phyloP scores from a whole-genome alignment of 2,888 invertebrate species.

The Tortrix viridana region DNA sequence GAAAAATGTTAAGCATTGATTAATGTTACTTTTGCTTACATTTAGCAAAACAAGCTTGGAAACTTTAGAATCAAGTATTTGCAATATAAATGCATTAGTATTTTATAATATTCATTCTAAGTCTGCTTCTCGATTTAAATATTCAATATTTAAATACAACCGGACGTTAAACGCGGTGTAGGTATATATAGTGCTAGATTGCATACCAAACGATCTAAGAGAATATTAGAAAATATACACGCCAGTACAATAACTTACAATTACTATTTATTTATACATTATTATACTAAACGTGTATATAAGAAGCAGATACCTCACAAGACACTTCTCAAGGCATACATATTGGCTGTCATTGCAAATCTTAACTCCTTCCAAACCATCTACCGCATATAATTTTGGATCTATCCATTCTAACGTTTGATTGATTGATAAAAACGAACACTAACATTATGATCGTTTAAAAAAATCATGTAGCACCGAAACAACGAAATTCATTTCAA shows the following conservation, averaged over 20 bases:
- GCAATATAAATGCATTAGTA: constrained; percentile 77
- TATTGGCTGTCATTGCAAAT: constrained; percentile 59
- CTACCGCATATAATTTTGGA: no score
- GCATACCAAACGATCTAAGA: constrained; percentile 11
- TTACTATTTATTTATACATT: constrained; percentile 1
- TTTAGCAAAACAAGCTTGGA: constrained; percentile 48
- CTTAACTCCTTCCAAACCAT: constrained; percentile 2
- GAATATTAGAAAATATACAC: constrained; percentile 9
- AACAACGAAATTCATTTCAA: constrained; percentile 41
- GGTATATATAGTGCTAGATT: constrained; percentile 15
- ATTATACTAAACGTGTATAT: constrained; percentile 10
- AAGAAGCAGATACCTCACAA: constrained; percentile 47
- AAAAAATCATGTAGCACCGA: constrained; percentile 46
- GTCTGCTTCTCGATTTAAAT: constrained; percentile 45
- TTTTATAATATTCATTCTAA: constrained; percentile 52
- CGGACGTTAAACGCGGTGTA: constrained; percentile 27
- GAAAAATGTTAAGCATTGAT: constrained; percentile 50
- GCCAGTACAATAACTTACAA: constrained; percentile 11
- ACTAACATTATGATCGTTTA: no score
- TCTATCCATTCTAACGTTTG: no score
- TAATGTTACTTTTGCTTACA: constrained; percentile 43
- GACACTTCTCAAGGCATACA: constrained; percentile 64
- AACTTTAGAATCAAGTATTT: constrained; percentile 57
- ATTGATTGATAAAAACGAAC: no score
- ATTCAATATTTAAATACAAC: constrained; percentile 31